Conservation (phyloP, 2,888 invertebrate genomes). For the Halictus quadricinctus region DNA sequence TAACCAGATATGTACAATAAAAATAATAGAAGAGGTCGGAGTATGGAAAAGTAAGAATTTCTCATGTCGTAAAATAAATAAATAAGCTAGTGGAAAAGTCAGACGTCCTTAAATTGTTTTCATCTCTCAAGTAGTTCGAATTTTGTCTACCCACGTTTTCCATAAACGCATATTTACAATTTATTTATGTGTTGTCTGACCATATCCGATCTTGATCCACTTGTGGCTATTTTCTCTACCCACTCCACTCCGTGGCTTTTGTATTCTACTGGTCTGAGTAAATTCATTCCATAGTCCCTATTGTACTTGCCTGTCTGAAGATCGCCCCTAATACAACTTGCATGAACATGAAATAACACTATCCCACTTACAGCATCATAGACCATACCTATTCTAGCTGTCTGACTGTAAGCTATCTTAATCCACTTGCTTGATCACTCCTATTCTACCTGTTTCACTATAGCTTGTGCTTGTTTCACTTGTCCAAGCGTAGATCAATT, state of each 20-base stretch:
- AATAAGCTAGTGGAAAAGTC: too few species aligned
- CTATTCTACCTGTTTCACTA: background rate
- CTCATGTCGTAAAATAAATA: too few species aligned
- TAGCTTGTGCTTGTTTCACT: background rate
- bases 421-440: background rate
- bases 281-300: background rate
- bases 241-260: background rate
- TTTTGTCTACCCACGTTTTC: too few species aligned
- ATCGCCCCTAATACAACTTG: background rate
- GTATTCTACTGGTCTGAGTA: background rate
- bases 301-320: background rate
- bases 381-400: background rate
- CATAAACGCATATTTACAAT: too few species aligned
- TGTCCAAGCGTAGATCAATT: background rate
- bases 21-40: too few species aligned
- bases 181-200: too few species aligned
- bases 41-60: too few species aligned
- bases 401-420: background rate
- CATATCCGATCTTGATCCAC: too few species aligned
- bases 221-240: too few species aligned
- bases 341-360: background rate
- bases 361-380: background rate
- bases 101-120: too few species aligned
- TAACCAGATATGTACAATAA: too few species aligned
- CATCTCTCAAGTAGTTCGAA: too few species aligned